Evolutionary conservation across 2,888 invertebrate genomes (phyloP).

Genomic region (Tetheella fluctuosa): DNA sequence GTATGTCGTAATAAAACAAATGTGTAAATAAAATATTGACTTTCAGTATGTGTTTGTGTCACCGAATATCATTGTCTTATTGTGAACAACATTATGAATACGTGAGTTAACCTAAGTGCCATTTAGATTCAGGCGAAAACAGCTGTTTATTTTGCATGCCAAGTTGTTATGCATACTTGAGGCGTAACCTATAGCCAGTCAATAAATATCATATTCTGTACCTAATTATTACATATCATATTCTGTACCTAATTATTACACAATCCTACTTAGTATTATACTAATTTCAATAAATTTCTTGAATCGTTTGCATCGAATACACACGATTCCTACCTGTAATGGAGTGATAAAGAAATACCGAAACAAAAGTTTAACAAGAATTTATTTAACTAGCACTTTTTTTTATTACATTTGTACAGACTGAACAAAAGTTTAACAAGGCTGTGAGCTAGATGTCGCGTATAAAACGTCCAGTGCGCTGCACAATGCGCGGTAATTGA

Average conservation of each 20-base stretch:
- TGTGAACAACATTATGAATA: not conserved
- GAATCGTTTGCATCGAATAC: too few species aligned
- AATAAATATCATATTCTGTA: not conserved
- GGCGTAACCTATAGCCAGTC: not conserved
- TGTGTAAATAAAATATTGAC: constrained; percentile 81
- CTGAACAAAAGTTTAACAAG: constrained; percentile 59
- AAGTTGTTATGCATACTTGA: not conserved
- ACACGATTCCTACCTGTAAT: too few species aligned
- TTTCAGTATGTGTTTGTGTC: constrained; percentile 67
- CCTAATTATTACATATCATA: too few species aligned
- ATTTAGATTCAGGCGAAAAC: not conserved
- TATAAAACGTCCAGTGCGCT: constrained; percentile 87
- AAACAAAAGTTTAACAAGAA: not conserved
- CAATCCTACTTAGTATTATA: too few species aligned
- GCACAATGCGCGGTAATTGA: constrained; percentile 89
- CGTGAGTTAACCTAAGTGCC: too few species aligned
- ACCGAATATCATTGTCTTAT: constrained; percentile 17
- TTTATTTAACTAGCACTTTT: not conserved
- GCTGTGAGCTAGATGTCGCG: constrained; percentile 79
- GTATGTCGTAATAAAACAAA: constrained; percentile 79
- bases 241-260: too few species aligned
- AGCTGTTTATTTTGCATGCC: not conserved
- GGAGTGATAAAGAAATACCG: not conserved
- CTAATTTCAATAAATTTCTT: too few species aligned
- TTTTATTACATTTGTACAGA: too few species aligned